These are phyloP conservation scores for Cottus gobio DNA, from an alignment of 2,113 vertebrate genomes.

Conservation along the genomic window DNA sequence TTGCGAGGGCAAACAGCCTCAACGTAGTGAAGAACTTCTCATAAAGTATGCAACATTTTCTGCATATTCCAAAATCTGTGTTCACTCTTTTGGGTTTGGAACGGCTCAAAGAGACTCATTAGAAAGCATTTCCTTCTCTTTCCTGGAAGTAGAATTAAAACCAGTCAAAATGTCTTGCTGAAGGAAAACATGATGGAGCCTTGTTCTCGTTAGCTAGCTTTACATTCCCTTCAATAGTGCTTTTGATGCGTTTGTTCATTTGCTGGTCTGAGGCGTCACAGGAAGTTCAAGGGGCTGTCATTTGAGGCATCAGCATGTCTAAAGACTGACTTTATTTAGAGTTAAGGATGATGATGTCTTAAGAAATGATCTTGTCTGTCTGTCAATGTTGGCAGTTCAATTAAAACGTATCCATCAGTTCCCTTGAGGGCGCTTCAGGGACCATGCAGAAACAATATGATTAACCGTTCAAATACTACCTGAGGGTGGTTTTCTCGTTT, in stretches of 20 bases:
- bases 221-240: neutral
- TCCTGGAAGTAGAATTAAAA: conserved; percentile 13
- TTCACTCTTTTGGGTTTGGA: conserved; percentile 20
- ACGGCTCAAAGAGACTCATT: conserved; percentile 36
- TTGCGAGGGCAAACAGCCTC: conserved; percentile 49
- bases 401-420: conserved; percentile 36
- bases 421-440: conserved; percentile 30
- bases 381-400: conserved; percentile 40
- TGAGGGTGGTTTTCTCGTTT: neutral
- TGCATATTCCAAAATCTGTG: conserved; percentile 43
- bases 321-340: neutral
- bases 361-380: conserved; percentile 22
- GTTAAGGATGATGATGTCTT: conserved; percentile 7
- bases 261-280: neutral
- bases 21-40: conserved; percentile 33
- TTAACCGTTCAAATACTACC: conserved; percentile 14
- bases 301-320: neutral
- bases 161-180: neutral
- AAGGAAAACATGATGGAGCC: neutral
- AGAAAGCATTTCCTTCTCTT: conserved; percentile 39
- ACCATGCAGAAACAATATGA: conserved; percentile 1
- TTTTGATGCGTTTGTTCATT: neutral
- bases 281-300: neutral
- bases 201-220: neutral
- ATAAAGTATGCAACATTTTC: conserved; percentile 56